Conservation (phyloP, 2,797 vertebrate genomes). For the Thunnus albacares region DNA sequence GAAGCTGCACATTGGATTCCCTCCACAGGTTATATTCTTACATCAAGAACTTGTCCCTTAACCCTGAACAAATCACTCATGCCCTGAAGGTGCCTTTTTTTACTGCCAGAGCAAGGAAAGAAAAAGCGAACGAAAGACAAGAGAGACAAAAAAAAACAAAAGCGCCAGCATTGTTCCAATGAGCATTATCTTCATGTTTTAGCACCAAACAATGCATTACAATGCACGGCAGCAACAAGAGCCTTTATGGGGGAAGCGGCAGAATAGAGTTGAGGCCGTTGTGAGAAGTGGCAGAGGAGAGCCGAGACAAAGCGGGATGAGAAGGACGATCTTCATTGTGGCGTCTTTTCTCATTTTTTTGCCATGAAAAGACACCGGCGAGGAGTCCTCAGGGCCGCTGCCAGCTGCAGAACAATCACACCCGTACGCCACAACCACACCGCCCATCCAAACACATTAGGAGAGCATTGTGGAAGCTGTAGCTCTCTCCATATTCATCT, state of each 20-base stretch:
- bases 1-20: not conserved
- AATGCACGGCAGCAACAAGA: conserved; percentile 75
- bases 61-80: conserved; percentile 26
- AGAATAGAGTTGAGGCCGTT: conserved; percentile 77
- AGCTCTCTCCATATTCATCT: conserved; percentile 58
- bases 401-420: conserved; percentile 78
- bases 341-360: conserved; percentile 64
- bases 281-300: conserved; percentile 72
- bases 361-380: conserved; percentile 74
- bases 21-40: conserved; percentile 26
- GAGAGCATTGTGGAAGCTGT: conserved; percentile 62
- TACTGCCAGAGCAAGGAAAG: conserved; percentile 25
- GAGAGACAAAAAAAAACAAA: conserved; percentile 63
- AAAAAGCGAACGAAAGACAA: conserved; percentile 28
- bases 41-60: conserved; percentile 50
- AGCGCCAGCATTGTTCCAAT: conserved; percentile 59
- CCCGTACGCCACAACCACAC: conserved; percentile 51
- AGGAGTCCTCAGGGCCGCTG: conserved; percentile 76
- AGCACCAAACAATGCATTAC: conserved; percentile 73
- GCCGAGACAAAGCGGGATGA: conserved; percentile 78
- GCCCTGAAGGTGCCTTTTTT: conserved; percentile 37
- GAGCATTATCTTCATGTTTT: conserved; percentile 77
- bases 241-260: conserved; percentile 61
- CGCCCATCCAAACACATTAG: conserved; percentile 70
- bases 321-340: conserved; percentile 76